Base-by-base conservation (phyloP, 2,888 invertebrate species). In the Harpalus rubripes region DNA sequence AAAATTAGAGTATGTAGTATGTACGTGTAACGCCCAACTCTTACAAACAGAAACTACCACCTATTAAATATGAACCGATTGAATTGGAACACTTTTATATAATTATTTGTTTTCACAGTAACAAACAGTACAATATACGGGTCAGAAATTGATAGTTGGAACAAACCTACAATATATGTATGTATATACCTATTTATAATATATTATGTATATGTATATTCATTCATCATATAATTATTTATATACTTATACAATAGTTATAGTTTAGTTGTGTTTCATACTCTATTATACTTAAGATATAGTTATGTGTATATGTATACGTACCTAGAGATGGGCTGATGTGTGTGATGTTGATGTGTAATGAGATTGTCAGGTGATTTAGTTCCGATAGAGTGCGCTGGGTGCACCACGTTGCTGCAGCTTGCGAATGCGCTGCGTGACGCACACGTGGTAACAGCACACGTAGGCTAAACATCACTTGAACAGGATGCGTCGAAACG, bases 401-500 rank as follows among this genome's bases (percentile, higher is more conserved):
- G 94, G 94, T 92, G 93, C 93, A 91, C 94, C 94, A 89, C 94
- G 92, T 89, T 91, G 92, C 89, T 94, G 94, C 86, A 94, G 94
- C 91, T 93, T 91, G 90, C 93, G 90, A 85, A 94, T 93, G 85
- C 93, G 92, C 88, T 93, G 93, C 89, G 93, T 92, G 86, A 95
- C 95, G 92, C 95, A 95, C 90, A 94, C 91, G 74, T 86, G 92
- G 91, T 95, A 96, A 92, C 95, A 95, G 94, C 95, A 95, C 95
- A 95, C 95, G 92, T 95, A 95, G 90, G 95, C 95, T 93, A 96
- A 95, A 95, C 95, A 95, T 97, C 96, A 97, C 95, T 98, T 98
- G 92, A 97, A 98, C 91, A 99, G 93, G 92, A 99, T 98, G 91
- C 98, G 95, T 88, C 98, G 94, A 91, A 99, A 99, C 86, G 98